These are phyloP conservation scores for Psilopogon haemacephalus DNA, from an alignment of 2,113 vertebrate species.

Conservation along the genomic window DNA sequence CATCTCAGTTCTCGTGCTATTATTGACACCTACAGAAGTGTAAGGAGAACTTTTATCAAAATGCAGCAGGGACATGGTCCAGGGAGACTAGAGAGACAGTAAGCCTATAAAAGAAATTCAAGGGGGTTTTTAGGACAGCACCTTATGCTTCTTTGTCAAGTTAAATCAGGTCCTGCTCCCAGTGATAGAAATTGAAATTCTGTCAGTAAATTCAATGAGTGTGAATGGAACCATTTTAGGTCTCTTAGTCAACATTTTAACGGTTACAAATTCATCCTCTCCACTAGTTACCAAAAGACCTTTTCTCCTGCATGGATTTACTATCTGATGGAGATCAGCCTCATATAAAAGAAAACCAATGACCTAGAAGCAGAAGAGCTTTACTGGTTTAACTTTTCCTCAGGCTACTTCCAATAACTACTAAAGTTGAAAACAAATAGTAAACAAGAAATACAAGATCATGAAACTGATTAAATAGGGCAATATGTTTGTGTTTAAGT, in stretches of 20 bases:
- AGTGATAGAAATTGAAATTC: not conserved
- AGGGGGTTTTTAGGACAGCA: not conserved
- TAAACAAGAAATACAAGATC: constrained; percentile 54
- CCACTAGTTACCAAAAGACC: not conserved
- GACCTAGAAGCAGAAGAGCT: not conserved
- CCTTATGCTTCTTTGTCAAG: not conserved
- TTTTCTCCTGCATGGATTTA: constrained; percentile 8
- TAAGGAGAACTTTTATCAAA: not conserved
- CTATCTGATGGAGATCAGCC: constrained; percentile 11
- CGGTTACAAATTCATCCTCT: not conserved
- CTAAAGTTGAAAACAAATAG: constrained; percentile 23
- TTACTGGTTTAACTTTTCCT: constrained; percentile 6
- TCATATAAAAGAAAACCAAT: constrained; percentile 20
- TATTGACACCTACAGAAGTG: not conserved
- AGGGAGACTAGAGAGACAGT: not conserved
- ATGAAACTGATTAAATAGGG: constrained; percentile 35
- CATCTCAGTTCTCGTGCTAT: not conserved
- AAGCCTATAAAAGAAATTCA: not conserved
- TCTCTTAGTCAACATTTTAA: not conserved
- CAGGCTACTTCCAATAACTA: not conserved
- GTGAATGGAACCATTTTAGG: not conserved
- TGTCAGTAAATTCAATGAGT: not conserved
- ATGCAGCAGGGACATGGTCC: not conserved
- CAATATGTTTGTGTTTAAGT: constrained; percentile 45
- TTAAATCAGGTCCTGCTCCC: not conserved